Percentiles rank a stretch among this genome's conserved stretches.
Evolutionary conservation across 2,888 invertebrate genomes (phyloP).

Genomic region (Polyommatus icarus): DNA sequence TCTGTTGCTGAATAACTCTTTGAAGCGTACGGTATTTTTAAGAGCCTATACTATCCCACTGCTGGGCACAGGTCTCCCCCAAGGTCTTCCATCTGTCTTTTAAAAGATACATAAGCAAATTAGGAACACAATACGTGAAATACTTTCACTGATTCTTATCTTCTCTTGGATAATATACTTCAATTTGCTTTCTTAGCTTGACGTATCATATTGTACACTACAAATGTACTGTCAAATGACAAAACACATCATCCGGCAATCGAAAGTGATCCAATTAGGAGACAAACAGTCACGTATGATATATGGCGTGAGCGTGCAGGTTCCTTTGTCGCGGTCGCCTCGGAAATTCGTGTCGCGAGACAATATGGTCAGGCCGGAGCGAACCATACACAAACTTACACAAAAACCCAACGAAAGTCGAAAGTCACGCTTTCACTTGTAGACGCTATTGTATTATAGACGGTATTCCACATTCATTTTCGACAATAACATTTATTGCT

Average conservation of each 20-base stretch:
- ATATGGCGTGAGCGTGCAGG: slow-evolving; percentile 33
- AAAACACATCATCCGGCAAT: background rate
- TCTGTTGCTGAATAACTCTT: no score
- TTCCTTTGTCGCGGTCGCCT: slow-evolving; percentile 36
- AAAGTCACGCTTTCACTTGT: slow-evolving; percentile 79
- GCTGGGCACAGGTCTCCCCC: no score
- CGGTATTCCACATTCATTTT: slow-evolving; percentile 54
- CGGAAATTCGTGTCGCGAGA: slow-evolving; percentile 67
- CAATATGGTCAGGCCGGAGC: slow-evolving; percentile 69
- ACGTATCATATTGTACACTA: background rate
- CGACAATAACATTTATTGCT: slow-evolving; percentile 53
- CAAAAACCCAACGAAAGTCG: slow-evolving; percentile 79
- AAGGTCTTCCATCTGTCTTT: background rate
- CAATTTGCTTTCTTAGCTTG: slow-evolving; percentile 4
- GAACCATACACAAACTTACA: slow-evolving; percentile 69
- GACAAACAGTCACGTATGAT: slow-evolving; percentile 18
- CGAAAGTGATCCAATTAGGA: slow-evolving; percentile 17
- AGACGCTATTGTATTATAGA: slow-evolving; percentile 66
- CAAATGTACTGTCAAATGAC: background rate
- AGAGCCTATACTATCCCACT: no score
- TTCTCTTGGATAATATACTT: background rate
- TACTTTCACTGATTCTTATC: background rate
- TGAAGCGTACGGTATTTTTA: no score
- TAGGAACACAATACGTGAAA: background rate
- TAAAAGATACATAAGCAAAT: background rate